Conservation (phyloP, 2,113 vertebrate genomes). For the Danionella cerebrum region DNA sequence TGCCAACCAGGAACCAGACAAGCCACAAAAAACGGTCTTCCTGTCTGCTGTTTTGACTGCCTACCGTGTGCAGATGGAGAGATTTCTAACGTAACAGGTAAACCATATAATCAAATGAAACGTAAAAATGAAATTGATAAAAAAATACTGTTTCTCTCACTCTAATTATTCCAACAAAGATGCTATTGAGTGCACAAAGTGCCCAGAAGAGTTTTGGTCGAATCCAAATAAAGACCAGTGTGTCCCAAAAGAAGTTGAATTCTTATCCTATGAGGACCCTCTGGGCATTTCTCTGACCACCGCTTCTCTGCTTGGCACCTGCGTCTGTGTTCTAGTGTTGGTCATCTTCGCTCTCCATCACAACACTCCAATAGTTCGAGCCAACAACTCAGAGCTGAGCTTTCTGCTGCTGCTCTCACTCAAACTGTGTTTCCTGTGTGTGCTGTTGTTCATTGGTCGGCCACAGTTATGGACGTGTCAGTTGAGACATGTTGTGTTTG, state of each 20-base stretch:
- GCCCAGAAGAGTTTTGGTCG: conserved; percentile 1
- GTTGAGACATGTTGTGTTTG: conserved; percentile 13
- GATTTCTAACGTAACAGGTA: conserved; percentile 57
- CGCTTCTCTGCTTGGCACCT: not conserved
- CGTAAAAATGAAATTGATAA: not conserved
- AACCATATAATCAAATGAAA: not conserved
- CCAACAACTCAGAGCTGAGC: conserved; percentile 17
- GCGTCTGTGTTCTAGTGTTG: conserved; percentile 1
- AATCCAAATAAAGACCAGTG: not conserved
- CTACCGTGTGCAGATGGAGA: conserved; percentile 67
- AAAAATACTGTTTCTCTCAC: not conserved
- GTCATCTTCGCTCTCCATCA: not conserved
- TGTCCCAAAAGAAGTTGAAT: not conserved
- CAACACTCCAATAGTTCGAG: conserved; percentile 1
- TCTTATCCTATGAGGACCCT: not conserved
- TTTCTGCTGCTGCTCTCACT: conserved; percentile 8
- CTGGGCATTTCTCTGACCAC: conserved; percentile 15
- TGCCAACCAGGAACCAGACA: conserved; percentile 61
- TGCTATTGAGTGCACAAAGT: not conserved
- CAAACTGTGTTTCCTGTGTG: conserved; percentile 18
- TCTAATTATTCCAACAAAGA: not conserved
- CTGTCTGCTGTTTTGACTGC: conserved; percentile 48
- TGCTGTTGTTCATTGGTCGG: not conserved
- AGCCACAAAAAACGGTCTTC: conserved; percentile 54
- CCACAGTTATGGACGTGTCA: conserved; percentile 14